A percentile compares a stretch with the other conserved stretches of the same genome.
Evolutionary conservation across 2,888 invertebrate species (phyloP).

Genomic region (Scaeva pyrastri): DNA sequence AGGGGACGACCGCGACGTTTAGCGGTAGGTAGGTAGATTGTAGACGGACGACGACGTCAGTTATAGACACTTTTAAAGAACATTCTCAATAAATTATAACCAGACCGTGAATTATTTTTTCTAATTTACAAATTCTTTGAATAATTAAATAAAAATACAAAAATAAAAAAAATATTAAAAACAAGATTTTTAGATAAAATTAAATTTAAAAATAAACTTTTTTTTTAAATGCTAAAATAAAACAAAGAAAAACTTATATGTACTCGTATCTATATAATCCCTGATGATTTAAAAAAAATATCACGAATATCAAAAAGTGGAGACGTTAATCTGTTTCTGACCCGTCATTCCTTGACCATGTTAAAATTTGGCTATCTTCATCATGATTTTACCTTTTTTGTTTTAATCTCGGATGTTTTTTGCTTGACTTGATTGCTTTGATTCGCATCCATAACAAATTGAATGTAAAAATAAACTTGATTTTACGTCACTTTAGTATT

Average conservation of each 20-base stretch:
- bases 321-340: conserved; percentile 33
- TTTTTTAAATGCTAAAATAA: conserved; percentile 16
- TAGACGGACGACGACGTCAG: too few species aligned
- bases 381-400: conserved; percentile 9
- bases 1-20: too few species aligned
- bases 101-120: conserved; percentile 60
- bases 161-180: background rate
- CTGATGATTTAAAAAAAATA: background rate
- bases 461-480: conserved; percentile 40
- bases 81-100: conserved; percentile 33
- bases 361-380: background rate
- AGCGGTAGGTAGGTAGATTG: background rate
- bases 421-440: conserved; percentile 42
- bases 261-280: too few species aligned
- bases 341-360: background rate
- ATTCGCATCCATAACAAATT: conserved; percentile 24
- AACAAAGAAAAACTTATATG: background rate
- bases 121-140: conserved; percentile 61
- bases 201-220: conserved; percentile 13
- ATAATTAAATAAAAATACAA: conserved; percentile 47
- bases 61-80: too few species aligned
- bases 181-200: conserved; percentile 37
- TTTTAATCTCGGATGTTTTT: conserved; percentile 6
- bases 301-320: background rate
- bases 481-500: conserved; percentile 33